Evolutionary conservation across 1,140 invertebrate genomes (phyloP).

Genomic region (Ceratina australensis): DNA sequence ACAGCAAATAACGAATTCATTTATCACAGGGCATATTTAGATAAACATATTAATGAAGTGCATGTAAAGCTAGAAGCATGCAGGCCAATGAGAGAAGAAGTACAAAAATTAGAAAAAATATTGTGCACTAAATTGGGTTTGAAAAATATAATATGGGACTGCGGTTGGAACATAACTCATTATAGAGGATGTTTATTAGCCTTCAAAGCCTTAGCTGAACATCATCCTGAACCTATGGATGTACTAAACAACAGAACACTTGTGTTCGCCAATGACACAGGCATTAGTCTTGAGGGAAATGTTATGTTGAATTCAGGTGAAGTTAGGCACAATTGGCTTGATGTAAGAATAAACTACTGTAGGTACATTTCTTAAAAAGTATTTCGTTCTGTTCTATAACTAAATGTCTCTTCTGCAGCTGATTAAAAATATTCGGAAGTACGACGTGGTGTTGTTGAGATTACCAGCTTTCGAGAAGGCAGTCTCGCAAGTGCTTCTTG

Average conservation of each 20-base stretch:
- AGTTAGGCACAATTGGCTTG: slow-evolving; percentile 94
- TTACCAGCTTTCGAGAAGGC: slow-evolving; percentile 92
- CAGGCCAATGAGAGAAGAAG: slow-evolving; percentile 84
- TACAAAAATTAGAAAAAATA: slow-evolving; percentile 81
- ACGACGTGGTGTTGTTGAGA: slow-evolving; percentile 85
- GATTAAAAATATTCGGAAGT: slow-evolving; percentile 89
- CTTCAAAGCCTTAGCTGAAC: slow-evolving; percentile 84
- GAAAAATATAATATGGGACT: slow-evolving; percentile 86
- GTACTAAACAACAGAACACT: slow-evolving; percentile 85
- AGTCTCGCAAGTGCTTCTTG: slow-evolving; percentile 88
- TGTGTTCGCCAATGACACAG: slow-evolving; percentile 92
- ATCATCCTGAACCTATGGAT: slow-evolving; percentile 86
- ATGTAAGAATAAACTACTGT: slow-evolving; percentile 81
- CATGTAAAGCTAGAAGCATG: slow-evolving; percentile 82
- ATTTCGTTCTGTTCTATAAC: slow-evolving; percentile 23
- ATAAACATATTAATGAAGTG: slow-evolving; percentile 83
- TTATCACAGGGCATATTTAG: slow-evolving; percentile 82
- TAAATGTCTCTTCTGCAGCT: slow-evolving; percentile 80
- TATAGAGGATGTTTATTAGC: slow-evolving; percentile 91
- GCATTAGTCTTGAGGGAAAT: slow-evolving; percentile 92
- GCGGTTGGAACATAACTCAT: slow-evolving; percentile 93
- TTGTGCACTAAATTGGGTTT: slow-evolving; percentile 81
- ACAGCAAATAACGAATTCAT: background rate
- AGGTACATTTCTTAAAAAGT: slow-evolving; percentile 8
- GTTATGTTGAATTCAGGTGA: slow-evolving; percentile 94